These are phyloP conservation scores for Grus americana DNA, from an alignment of 2,113 vertebrate species.

Conservation along the genomic window DNA sequence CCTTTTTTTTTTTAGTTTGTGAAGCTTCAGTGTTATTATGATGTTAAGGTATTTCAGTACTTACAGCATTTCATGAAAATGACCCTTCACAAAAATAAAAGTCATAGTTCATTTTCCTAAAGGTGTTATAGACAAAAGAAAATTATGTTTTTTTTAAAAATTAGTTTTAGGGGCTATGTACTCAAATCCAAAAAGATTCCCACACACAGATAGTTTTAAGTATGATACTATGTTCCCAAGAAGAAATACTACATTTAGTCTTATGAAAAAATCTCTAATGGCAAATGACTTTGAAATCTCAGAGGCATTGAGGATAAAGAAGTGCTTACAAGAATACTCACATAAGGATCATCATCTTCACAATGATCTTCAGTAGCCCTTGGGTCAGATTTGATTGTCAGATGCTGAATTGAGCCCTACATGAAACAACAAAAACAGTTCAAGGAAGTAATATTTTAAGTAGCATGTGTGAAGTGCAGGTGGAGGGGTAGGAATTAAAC, in stretches of 20 bases:
- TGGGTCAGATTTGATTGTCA: constrained; percentile 84
- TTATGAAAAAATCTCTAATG: background rate
- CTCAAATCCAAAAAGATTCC: background rate
- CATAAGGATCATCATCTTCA: constrained; percentile 91
- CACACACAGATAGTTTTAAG: background rate
- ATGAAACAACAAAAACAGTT: background rate
- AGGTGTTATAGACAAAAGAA: background rate
- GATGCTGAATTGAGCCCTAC: constrained; percentile 92
- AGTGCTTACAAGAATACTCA: constrained; percentile 70
- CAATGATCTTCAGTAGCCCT: constrained; percentile 85
- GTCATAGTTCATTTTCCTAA: background rate
- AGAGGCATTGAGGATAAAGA: background rate
- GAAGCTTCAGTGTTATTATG: background rate
- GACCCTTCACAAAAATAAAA: background rate
- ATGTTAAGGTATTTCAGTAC: background rate
- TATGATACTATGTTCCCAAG: background rate
- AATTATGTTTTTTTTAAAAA: background rate
- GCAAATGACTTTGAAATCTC: background rate
- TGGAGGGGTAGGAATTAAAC: background rate
- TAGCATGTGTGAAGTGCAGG: background rate
- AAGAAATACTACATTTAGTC: background rate
- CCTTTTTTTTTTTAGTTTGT: background rate
- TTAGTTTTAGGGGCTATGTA: background rate
- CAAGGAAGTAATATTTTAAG: background rate
- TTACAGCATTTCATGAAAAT: background rate